Conservation (phyloP, 2,797 vertebrate genomes). For the Xenops minutus region DNA sequence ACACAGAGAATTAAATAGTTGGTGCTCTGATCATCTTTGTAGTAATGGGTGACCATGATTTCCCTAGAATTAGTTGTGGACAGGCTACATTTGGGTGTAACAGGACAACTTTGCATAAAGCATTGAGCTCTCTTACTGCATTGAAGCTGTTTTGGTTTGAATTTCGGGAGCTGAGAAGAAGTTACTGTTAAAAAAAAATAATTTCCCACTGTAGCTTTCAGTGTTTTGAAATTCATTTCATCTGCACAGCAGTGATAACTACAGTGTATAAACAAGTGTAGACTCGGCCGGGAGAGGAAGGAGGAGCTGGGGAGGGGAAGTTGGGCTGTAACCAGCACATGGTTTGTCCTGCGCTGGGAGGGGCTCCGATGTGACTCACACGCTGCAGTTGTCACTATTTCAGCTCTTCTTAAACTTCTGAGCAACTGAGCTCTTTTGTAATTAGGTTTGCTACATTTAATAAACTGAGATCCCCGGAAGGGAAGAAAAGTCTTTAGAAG, state of each 20-base stretch:
- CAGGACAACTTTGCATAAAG: not conserved
- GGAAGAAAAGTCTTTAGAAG: not conserved
- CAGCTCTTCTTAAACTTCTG: not conserved
- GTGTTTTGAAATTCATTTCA: not conserved
- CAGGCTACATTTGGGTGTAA: not conserved
- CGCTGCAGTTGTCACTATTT: not conserved
- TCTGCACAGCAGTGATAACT: not conserved
- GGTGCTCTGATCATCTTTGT: not conserved
- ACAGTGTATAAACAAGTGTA: not conserved
- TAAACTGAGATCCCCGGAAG: not conserved
- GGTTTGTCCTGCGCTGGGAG: not conserved
- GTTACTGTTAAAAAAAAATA: not conserved
- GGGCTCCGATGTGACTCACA: not conserved
- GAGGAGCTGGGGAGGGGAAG: constrained; percentile 14
- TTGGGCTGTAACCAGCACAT: not conserved
- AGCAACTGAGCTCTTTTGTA: not conserved
- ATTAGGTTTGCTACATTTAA: not conserved
- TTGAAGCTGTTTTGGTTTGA: not conserved
- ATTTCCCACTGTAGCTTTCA: not conserved
- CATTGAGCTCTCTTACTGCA: not conserved
- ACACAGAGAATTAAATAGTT: not conserved
- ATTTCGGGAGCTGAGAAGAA: not conserved
- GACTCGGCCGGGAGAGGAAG: not conserved
- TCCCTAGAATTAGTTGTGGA: not conserved
- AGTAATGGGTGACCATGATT: not conserved